Conservation (phyloP, 2,113 vertebrate species). For the Pipra filicauda region DNA sequence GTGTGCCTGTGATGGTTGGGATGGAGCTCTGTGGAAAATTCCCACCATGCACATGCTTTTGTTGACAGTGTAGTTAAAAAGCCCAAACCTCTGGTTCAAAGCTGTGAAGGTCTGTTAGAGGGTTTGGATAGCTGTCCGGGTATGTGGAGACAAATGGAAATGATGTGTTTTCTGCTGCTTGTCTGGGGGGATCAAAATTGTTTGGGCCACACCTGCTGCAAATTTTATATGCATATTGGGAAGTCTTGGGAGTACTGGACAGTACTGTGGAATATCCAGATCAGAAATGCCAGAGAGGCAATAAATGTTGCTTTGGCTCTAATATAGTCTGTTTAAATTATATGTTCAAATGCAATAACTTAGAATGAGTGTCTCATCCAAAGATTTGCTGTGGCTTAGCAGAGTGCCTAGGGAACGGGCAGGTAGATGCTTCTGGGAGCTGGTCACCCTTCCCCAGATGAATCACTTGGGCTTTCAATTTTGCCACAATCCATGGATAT, state of each 20-base stretch:
- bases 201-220: background rate
- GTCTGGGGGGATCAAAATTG: background rate
- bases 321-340: background rate
- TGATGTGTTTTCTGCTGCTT: background rate
- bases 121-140: slow-evolving; percentile 4
- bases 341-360: background rate
- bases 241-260: background rate
- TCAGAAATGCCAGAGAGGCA: background rate
- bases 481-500: background rate
- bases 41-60: background rate
- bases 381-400: background rate
- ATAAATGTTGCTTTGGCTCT: background rate
- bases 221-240: background rate
- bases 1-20: rapidly evolving
- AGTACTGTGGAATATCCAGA: background rate
- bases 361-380: background rate
- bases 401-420: background rate
- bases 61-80: background rate
- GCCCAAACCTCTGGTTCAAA: background rate
- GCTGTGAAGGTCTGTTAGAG: background rate
- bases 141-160: background rate
- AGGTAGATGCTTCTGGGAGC: background rate
- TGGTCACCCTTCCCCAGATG: background rate
- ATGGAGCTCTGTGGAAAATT: background rate
- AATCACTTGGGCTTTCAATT: background rate